A percentile compares a stretch with the other conserved stretches of the same genome.
Evolutionary conservation across 2,113 vertebrate species (phyloP).

Genomic region (Fregata magnificens): DNA sequence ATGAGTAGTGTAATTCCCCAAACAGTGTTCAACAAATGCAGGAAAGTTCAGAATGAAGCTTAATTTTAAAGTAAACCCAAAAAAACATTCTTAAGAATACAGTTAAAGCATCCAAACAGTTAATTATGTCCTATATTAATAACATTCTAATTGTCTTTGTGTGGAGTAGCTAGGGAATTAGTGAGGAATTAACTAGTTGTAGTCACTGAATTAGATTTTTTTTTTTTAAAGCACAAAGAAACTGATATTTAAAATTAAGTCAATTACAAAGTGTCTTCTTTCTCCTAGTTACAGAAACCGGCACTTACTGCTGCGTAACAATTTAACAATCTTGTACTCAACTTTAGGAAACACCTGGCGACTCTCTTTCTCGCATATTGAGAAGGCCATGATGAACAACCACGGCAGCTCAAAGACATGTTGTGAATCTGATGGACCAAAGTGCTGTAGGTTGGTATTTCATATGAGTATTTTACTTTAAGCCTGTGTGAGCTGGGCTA

Average conservation of each 20-base stretch:
- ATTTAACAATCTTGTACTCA: background rate
- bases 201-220: background rate
- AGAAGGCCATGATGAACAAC: conserved; percentile 79
- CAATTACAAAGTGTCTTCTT: background rate
- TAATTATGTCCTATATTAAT: background rate
- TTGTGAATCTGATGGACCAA: conserved; percentile 69
- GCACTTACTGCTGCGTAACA: background rate
- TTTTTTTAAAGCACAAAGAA: background rate
- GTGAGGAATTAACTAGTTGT: background rate
- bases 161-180: background rate
- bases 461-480: background rate
- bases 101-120: background rate
- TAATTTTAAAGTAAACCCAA: background rate
- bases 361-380: conserved; percentile 86
- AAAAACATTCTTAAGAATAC: background rate
- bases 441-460: conserved; percentile 83
- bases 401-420: conserved; percentile 81
- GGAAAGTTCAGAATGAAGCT: background rate
- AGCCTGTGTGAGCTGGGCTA: background rate
- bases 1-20: background rate
- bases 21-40: background rate
- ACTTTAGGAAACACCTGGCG: conserved; percentile 79
- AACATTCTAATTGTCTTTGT: background rate
- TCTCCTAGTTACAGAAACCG: background rate
- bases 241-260: background rate